These are phyloP conservation scores for Zophobas morio DNA, from an alignment of 1,140 invertebrate species.

Conservation along the genomic window DNA sequence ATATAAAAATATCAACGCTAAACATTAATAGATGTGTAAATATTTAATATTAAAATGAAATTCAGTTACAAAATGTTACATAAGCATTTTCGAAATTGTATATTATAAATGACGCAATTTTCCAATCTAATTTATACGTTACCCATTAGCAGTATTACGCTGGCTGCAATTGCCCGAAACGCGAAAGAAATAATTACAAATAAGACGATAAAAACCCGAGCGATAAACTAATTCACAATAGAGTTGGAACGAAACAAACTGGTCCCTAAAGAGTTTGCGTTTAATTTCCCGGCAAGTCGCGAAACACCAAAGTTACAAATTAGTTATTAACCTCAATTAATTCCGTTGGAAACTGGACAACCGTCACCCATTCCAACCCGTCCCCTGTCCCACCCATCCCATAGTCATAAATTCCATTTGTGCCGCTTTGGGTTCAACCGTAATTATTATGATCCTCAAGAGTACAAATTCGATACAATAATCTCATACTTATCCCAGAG, in stretches of 20 bases:
- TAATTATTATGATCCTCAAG: neutral
- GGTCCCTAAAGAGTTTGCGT: constrained; percentile 5
- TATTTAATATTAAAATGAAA: too few species aligned
- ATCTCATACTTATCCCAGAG: neutral
- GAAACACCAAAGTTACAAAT: constrained; percentile 1
- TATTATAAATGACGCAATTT: too few species aligned
- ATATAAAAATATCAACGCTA: too few species aligned
- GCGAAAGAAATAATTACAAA: too few species aligned
- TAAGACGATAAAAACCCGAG: neutral
- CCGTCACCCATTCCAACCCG: neutral
- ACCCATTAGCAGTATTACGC: too few species aligned
- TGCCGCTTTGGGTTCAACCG: neutral
- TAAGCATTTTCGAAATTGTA: too few species aligned
- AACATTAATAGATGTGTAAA: too few species aligned
- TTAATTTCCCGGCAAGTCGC: constrained; percentile 10
- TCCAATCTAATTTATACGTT: too few species aligned
- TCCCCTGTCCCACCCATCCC: neutral
- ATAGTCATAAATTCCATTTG: constrained; percentile 3
- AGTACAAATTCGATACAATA: constrained; percentile 14
- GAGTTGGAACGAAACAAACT: too few species aligned
- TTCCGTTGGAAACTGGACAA: constrained; percentile 16
- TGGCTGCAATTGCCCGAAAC: too few species aligned
- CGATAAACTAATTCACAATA: neutral
- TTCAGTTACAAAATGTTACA: too few species aligned
- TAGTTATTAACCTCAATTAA: constrained; percentile 33